Conservation (phyloP, 2,797 vertebrate species). For the Argya squamiceps region DNA sequence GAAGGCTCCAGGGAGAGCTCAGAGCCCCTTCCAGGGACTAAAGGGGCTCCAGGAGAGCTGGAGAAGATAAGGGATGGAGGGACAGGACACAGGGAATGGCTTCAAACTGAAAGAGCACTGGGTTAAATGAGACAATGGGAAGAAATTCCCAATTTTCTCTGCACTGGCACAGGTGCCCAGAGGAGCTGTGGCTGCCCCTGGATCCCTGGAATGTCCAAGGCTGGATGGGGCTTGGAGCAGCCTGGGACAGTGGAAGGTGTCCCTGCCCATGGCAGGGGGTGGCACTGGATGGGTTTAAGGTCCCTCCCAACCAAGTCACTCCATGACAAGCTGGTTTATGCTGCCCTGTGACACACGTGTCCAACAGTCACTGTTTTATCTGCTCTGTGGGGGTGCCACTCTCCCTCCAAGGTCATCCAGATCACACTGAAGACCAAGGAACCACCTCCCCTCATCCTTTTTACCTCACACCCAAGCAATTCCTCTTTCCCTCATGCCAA, state of each 20-base stretch:
- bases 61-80: background rate
- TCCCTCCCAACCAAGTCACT: background rate
- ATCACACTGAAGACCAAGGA: fast-evolving
- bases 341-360: fast-evolving
- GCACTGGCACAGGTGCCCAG: background rate
- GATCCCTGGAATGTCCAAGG: background rate
- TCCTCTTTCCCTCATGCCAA: background rate
- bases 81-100: background rate
- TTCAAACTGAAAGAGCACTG: background rate
- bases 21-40: fast-evolving
- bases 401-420: fast-evolving
- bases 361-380: fast-evolving
- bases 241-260: fast-evolving
- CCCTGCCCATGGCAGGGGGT: background rate
- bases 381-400: background rate
- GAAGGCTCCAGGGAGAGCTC: background rate
- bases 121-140: fast-evolving
- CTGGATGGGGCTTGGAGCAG: fast-evolving
- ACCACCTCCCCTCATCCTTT: background rate
- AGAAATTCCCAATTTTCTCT: background rate
- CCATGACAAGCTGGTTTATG: fast-evolving
- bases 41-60: background rate
- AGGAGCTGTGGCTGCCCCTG: background rate
- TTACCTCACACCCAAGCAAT: background rate
- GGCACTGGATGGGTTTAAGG: background rate